Evolutionary conservation across 2,797 vertebrate species (phyloP), one percentile per base, ranked within the genome.

Genomic region (Pipistrellus nathusii): DNA sequence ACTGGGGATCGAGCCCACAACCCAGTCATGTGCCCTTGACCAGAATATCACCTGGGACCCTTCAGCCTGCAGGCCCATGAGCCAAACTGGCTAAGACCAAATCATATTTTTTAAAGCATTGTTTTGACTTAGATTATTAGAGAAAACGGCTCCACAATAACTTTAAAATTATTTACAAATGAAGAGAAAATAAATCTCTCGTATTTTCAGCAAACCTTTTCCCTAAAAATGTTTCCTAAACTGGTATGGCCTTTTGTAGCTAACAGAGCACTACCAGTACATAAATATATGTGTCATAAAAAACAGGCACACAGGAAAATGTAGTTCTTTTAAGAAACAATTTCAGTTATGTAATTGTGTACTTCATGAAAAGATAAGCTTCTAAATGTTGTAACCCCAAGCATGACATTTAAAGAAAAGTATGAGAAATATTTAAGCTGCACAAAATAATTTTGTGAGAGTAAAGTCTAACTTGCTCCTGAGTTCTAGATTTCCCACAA

Each of bases 111-210:
- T 48, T 48, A 18, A 32, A 72, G 32, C n/a, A 78, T 21, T 76
- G 75, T 21, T 88, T 57, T 92, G 66, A 81, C n/a, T 91, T 86
- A 21, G 15, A 71, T 59, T 21, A 80, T 18, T 64, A 73, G 38
- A 90, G 32, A 93, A 94, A 82, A 73, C 46, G 35, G 30, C 35
- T 90, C n/a, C 53, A 88, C 11, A 44, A 73, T 48, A 93, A 94
- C 83, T 57, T 85, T 20, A 78, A 85, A 81, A 80, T 92, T 72
- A 84, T 71, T 93, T 77, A 75, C 38, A 78, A 55, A 82, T 76
- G 35, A 66, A 88, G 68, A 94, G 21, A 85, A 94, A 93, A 80
- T 3, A 88, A 90, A 78, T 78, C 85, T 55, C 38, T 80, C 41
- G 46, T 55, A 93, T 44, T 18, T n/a, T 38, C 25, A 91, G 86